phyloP scores from a whole-genome alignment of 2,797 vertebrate species.

The Lithobates pipiens region DNA sequence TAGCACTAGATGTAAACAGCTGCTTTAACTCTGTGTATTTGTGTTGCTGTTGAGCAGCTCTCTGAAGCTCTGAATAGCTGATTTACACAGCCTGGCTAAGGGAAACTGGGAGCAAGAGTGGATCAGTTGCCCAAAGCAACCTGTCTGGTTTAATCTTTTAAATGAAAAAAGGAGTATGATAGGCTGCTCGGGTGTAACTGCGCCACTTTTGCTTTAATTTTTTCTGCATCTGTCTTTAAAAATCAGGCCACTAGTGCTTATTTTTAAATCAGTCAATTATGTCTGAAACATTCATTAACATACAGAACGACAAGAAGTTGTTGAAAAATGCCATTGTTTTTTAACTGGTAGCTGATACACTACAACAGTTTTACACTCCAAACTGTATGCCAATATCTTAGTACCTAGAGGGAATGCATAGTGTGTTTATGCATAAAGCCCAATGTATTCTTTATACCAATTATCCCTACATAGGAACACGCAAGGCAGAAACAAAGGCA shows the following conservation, averaged over 20 bases:
- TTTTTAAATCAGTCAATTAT: slow-evolving; percentile 22
- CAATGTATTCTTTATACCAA: too few relatives aligned
- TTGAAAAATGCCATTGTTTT: background rate
- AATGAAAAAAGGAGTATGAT: background rate
- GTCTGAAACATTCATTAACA: slow-evolving; percentile 11
- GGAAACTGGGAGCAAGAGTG: background rate
- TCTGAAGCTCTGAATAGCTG: background rate
- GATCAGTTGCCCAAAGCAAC: background rate
- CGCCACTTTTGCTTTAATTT: background rate
- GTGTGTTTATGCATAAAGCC: too few relatives aligned
- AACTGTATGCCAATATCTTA: too few relatives aligned
- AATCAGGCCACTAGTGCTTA: slow-evolving; percentile 1
- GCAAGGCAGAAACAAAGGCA: too few relatives aligned
- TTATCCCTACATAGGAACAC: too few relatives aligned
- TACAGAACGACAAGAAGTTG: background rate
- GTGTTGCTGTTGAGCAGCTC: background rate
- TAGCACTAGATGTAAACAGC: slow-evolving; percentile 38
- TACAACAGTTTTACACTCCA: background rate
- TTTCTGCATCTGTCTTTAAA: background rate
- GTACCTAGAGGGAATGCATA: too few relatives aligned
- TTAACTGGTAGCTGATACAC: background rate
- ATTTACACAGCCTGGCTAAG: background rate
- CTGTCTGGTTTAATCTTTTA: background rate
- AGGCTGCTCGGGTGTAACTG: background rate
- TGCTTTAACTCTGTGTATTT: slow-evolving; percentile 32